Base-by-base conservation (phyloP, 2,888 invertebrate species). In the Synergus umbraculus region DNA sequence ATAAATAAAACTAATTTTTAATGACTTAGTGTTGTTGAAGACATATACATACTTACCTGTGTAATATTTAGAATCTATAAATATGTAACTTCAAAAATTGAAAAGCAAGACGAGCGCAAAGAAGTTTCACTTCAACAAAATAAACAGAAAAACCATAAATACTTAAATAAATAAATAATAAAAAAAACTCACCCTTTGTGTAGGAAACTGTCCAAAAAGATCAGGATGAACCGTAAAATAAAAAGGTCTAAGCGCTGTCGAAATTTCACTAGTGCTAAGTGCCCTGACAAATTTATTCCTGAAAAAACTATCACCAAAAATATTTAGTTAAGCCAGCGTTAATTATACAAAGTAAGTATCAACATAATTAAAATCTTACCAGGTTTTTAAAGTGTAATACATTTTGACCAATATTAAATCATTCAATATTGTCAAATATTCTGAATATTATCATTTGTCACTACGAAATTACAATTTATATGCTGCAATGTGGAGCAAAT, bases 151-250 rank as follows among this genome's bases (percentile, higher is more conserved):
- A 58, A 64, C 13, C 29, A 77, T 10, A 69, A n/a, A 60, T 67
- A 63, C 44, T 18, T 29, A 66, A 22, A 67, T 73, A 22, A 77
- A 43, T 18, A 18, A 44, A 66, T n/a, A 41, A 46, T 29, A 54
- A 65, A 76, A 43, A 77, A 43, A 82, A 88, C 92, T 93, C 93
- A 97, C 97, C 92, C 97, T 95, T 93, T 98, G 97, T 89, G 95
- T 95, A 54, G 98, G 98, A 94, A 96, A 96, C 92, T 96, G 96
- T 78, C 97, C 97, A 93, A 98, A 98, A 67, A 98, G 94, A 93
- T 98, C 98, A 13, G 98, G 98, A 93, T 98, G 98, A 4, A 98
- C 98, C 80, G 96, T 96, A 92, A 98, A 98, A 93, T 98, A 98
- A 92, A 98, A 98, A 7, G 98, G 98, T 81, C 98, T 94, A 67